Percentiles rank a stretch among this genome's conserved stretches.
phyloP scores from a whole-genome alignment of 1,140 invertebrate species.

The Drosophila equinoxialis region DNA sequence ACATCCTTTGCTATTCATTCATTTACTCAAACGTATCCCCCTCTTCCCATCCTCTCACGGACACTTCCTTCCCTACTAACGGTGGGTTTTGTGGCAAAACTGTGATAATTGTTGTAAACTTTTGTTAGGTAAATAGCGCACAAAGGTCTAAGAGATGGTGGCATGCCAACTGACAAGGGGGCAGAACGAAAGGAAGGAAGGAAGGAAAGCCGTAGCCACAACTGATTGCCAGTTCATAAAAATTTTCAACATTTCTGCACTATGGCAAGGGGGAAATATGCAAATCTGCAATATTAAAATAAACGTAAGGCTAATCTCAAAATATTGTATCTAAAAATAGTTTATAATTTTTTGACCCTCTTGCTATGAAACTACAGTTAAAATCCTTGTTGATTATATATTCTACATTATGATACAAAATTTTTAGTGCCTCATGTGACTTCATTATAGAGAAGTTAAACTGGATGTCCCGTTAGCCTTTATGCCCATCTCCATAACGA shows the following conservation, averaged over 20 bases:
- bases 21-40: not conserved
- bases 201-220: not conserved
- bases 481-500: too few species aligned
- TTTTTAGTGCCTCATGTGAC: too few species aligned
- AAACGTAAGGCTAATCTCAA: not conserved
- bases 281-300: not conserved
- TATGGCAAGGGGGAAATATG: not conserved
- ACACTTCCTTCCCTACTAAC: slow-evolving; percentile 11
- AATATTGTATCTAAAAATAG: not conserved
- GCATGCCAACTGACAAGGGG: not conserved
- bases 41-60: not conserved
- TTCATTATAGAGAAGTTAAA: too few species aligned
- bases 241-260: slow-evolving; percentile 1
- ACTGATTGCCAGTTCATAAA: slow-evolving; percentile 1
- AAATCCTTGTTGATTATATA: too few species aligned
- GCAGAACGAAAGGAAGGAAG: not conserved
- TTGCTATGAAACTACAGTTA: too few species aligned
- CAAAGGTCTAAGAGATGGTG: not conserved
- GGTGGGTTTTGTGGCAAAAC: slow-evolving; percentile 50
- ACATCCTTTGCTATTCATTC: not conserved
- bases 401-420: too few species aligned
- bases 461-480: too few species aligned
- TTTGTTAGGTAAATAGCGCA: slow-evolving; percentile 16
- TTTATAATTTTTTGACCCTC: too few species aligned
- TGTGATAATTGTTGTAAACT: slow-evolving; percentile 63